Base-by-base conservation (phyloP, 1,140 invertebrate species). In the Proales similis region DNA sequence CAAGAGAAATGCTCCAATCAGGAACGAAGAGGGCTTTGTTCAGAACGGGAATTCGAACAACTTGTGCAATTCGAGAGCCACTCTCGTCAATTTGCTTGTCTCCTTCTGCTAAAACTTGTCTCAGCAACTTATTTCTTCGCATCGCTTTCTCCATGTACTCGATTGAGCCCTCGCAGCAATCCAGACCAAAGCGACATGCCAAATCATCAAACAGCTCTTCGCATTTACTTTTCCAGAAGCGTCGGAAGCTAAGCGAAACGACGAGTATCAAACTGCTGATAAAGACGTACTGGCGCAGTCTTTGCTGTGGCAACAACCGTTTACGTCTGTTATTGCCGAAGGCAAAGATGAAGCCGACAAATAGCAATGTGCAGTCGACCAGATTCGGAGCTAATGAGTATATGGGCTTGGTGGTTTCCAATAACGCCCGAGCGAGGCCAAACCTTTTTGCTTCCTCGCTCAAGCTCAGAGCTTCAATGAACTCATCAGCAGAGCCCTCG, bases 111-210 rank as follows among this genome's bases (percentile, higher is more conserved):
- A 57, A 24, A 26, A 57, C 36, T 9, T 42, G 9, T 26, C 51
- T 39, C 17, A 57, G 20, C 17, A 57, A 3, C 32, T 26, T 57
- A 57, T 57, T 57, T 14, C 51, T 39, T 26, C 30, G 22, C 22
- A 57, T 19, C 7, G 17, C 30, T 57, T 57, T 57, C 6, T 57
- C 51, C 39, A 42, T 42, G 32, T 24, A 57, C 22, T 57, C 51
- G 12, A 57, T 42, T n/a, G 51, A 57, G 4, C 51, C 51, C 12
- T 24, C 38, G 36, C 51, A 57, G 17, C 51, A 57, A 24, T 57
- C 51, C 9, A 57, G 19, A 9, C 51, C 51, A 36, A 57, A 42
- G 39, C 45, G 33, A 22, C 51, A 57, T n/a, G 51, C 51, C 45
- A 17, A 3, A 24, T 11, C 11, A 24, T 57, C 51, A 17, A 42